Evolutionary conservation across 2,113 vertebrate species (phyloP), one percentile per base, ranked within the genome.

Genomic region (Indicator indicator): DNA sequence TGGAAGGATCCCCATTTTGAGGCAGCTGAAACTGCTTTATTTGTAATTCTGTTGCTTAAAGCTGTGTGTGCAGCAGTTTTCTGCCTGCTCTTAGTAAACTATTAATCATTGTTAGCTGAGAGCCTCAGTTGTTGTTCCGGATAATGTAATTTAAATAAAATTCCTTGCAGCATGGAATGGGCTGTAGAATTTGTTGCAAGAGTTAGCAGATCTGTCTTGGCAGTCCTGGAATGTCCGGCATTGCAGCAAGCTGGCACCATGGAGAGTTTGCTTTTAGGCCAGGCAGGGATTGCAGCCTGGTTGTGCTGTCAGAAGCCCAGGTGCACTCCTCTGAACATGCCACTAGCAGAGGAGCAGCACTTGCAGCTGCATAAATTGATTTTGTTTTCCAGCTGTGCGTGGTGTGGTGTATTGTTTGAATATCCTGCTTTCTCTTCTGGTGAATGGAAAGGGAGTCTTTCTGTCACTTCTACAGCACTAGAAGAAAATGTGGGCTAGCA

Each of bases 171-270:
- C 6, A 3, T 59, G 56, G 32, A 42, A 27, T 33, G 0, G 0
- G 28, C 50, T 76, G 50, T 36, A 79, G 8, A 59, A 69, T 56
- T 55, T 65, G 24, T 44, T 76, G 67, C 46, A 67, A 14, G 42
- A 52, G 28, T 62, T 24, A 55, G 54, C 17, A 33, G 86, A 8
- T 40, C 16, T 50, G 23, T 50, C 48, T n/a, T 8, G 5, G 80
- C 74, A 48, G 13, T 27, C 46, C 30, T 36, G 44, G 36, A 5
- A 10, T 1, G 15, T 5, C 1, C 26, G 58, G 64, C 0, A 1
- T 0, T 17, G 32, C 4, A 64, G 48, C 16, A 9, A 58, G 68
- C 72, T 54, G 80, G 42, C 3, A 1, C 52, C 1, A 0, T 0
- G 0, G 54, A 54, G 72, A 48, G 38, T 38, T 85, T 32, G 58